phyloP scores from a whole-genome alignment of 2,888 invertebrate species.

The Philhelius pedissequus region DNA sequence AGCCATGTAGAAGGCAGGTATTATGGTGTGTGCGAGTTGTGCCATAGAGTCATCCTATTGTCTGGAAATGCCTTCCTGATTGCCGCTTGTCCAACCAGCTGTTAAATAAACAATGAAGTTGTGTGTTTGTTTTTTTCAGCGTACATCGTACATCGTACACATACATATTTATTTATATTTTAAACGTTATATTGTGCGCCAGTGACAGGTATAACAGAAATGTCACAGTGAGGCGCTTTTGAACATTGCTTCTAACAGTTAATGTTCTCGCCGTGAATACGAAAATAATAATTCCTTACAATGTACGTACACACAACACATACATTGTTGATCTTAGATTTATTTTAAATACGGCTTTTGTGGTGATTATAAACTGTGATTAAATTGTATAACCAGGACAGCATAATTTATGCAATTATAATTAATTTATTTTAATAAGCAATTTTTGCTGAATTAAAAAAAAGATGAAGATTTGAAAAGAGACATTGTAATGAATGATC shows the following conservation, averaged over 20 bases:
- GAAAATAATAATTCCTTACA: neutral
- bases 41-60: constrained; percentile 51
- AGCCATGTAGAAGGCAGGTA: no score
- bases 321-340: neutral
- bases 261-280: constrained; percentile 17
- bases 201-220: constrained; percentile 61
- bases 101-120: constrained; percentile 63
- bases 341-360: neutral
- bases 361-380: neutral
- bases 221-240: constrained; percentile 49
- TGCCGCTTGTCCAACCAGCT: constrained; percentile 53
- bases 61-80: constrained; percentile 63
- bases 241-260: constrained; percentile 46
- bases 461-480: neutral
- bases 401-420: neutral
- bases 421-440: neutral
- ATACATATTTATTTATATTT: constrained; percentile 29
- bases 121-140: constrained; percentile 30
- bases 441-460: neutral
- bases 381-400: neutral
- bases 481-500: neutral
- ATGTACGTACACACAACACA: no score
- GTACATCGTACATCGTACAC: neutral
- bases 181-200: constrained; percentile 37
- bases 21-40: constrained; percentile 16